Evolutionary conservation across 2,113 vertebrate genomes (phyloP).

Genomic region (Tretioscincus oriximinensis): DNA sequence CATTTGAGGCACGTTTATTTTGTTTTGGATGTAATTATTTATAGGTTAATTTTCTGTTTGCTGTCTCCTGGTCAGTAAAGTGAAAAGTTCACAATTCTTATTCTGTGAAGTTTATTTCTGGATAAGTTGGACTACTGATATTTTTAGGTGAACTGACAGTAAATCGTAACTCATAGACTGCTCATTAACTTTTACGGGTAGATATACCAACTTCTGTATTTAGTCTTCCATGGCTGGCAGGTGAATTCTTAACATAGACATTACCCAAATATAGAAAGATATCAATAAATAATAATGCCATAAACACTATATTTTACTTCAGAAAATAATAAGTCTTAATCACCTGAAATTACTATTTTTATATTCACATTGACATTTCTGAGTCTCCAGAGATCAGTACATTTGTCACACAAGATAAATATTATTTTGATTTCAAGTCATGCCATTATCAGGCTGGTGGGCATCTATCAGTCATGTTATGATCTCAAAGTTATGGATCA

Average conservation of each 20-base stretch:
- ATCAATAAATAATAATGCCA: slow-evolving; percentile 57
- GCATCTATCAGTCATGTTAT: slow-evolving; percentile 61
- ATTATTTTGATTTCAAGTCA: slow-evolving; percentile 68
- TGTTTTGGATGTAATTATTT: slow-evolving; percentile 56
- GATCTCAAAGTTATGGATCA: slow-evolving; percentile 62
- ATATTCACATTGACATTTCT: slow-evolving; percentile 30
- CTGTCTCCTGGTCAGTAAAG: slow-evolving; percentile 50
- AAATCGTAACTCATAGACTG: slow-evolving; percentile 83
- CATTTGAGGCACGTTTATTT: slow-evolving; percentile 41
- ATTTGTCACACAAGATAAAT: slow-evolving; percentile 65
- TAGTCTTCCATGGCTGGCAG: slow-evolving; percentile 43
- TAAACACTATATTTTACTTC: slow-evolving; percentile 54
- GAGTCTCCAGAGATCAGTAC: slow-evolving; percentile 56
- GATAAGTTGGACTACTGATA: slow-evolving; percentile 76
- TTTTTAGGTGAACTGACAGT: slow-evolving; percentile 80
- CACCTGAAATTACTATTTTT: slow-evolving; percentile 30
- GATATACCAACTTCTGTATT: slow-evolving; percentile 66
- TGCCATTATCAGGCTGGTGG: slow-evolving; percentile 60
- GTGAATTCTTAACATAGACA: slow-evolving; percentile 54
- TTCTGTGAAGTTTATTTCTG: slow-evolving; percentile 49
- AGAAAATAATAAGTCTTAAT: slow-evolving; percentile 48
- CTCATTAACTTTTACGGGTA: slow-evolving; percentile 88
- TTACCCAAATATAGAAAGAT: slow-evolving; percentile 14
- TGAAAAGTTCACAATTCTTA: slow-evolving; percentile 60
- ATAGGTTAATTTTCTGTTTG: slow-evolving; percentile 63